Evolutionary conservation across 2,888 invertebrate genomes (phyloP), one percentile per base, ranked within the genome.

Genomic region (Bembecia ichneumoniformis): DNA sequence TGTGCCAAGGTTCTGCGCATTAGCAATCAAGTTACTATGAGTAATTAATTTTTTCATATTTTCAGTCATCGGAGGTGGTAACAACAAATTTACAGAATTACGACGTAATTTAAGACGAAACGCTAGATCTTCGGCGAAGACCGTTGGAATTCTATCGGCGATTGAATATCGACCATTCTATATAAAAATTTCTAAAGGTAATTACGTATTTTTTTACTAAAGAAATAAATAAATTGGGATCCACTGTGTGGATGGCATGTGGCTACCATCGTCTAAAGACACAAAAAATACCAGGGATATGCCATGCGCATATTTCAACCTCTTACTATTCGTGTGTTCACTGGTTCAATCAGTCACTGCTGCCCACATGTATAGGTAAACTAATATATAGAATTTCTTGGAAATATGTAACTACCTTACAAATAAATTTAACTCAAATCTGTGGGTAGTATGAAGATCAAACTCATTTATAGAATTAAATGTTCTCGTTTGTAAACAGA

Each of bases 1-100:
- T n/a, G 17, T 17, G 3, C 5, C 20, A 20, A 20, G 20, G 20
- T 20, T 5, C 20, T 4, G 4, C 2, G 16, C 3, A 15, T 35
- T 16, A 3, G 3, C n/a, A 47, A 14, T 47, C n/a, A n/a, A n/a
- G n/a, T n/a, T n/a, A n/a, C n/a, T n/a, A n/a, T n/a, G n/a, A n/a
- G n/a, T 28, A 28, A 28, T 7, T 20, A 20, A n/a, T 13, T 43
- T 15, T 43, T 2, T 28, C 28, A 28, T 49, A 50, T 49, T 64
- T 58, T 3, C 60, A 87, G 87, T 92, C 49, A 87, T 93, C 17
- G 93, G 93, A 9, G 93, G 92, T 7, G 93, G 93, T 3, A 87
- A 82, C n/a, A 93, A 93, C 69, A 88, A 89, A 48, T 93, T 92
- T 63, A 90, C 91, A 2, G 90, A 92, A 59, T 88, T 93, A 34